phyloP scores from a whole-genome alignment of 2,888 invertebrate genomes.

The Drosophila kuntzei region DNA sequence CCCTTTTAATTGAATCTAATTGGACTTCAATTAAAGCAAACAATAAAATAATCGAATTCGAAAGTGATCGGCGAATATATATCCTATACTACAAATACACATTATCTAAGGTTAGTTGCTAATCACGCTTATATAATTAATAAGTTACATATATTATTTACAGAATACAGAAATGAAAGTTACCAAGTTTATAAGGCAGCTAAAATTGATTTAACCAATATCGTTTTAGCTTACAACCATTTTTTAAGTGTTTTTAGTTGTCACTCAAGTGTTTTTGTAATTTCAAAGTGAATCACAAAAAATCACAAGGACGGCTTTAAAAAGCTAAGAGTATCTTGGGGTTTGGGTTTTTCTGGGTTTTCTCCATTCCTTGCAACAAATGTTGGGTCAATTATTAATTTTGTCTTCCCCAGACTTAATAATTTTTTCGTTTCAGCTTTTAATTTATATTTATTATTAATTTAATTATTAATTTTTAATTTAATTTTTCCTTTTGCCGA shows the following conservation, averaged over 20 bases:
- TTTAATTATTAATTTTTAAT: too few species aligned
- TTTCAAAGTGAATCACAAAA: too few species aligned
- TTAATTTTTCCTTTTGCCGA: too few species aligned
- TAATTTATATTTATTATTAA: too few species aligned
- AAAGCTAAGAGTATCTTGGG: too few species aligned
- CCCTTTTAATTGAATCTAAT: constrained; percentile 70
- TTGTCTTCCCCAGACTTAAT: too few species aligned
- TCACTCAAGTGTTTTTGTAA: too few species aligned
- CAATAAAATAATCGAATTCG: constrained; percentile 9
- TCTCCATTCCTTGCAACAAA: too few species aligned
- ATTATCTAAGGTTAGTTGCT: not conserved
- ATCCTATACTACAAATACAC: not conserved
- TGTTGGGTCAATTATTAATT: too few species aligned
- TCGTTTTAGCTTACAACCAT: not conserved
- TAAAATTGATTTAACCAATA: not conserved
- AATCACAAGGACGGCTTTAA: too few species aligned
- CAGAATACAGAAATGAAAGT: not conserved
- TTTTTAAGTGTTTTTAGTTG: not conserved
- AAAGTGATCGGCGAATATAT: constrained; percentile 1
- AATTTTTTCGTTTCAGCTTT: too few species aligned
- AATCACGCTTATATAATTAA: not conserved
- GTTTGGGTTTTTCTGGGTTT: too few species aligned
- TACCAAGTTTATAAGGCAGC: not conserved
- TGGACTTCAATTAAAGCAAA: constrained; percentile 42
- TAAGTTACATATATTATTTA: not conserved